Evolutionary conservation across 92 coral and sea anemone species (phyloP).

Genomic region (Metridium senile): DNA sequence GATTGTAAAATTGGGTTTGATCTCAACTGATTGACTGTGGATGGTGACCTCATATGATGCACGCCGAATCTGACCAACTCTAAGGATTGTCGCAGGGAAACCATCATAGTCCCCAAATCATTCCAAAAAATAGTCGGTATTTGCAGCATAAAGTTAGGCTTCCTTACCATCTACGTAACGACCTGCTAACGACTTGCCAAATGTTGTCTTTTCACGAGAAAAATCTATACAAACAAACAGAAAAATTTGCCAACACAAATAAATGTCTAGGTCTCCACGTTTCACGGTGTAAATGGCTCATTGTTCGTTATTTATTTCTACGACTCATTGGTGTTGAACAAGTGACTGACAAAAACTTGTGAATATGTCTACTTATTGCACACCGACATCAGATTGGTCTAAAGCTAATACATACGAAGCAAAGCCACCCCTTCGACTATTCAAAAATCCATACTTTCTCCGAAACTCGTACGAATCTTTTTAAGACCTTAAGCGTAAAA

Average conservation of each 20-base stretch:
- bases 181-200: not conserved
- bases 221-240: not conserved
- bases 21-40: not conserved
- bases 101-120: not conserved
- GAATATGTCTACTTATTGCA: not conserved
- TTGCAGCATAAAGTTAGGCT: constrained; percentile 4
- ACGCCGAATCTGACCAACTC: not conserved
- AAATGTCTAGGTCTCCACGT: constrained; percentile 17
- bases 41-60: not conserved
- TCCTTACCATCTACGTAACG: not conserved
- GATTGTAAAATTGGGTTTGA: too few species aligned
- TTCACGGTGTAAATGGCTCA: constrained; percentile 10
- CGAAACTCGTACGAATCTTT: not conserved
- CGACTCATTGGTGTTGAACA: not conserved
- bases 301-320: constrained; percentile 4
- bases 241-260: not conserved
- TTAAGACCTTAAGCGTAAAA: not conserved
- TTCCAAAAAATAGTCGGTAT: not conserved
- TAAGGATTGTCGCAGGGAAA: not conserved
- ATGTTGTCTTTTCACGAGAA: not conserved
- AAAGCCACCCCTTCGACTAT: not conserved
- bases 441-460: not conserved
- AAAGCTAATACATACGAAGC: not conserved
- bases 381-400: not conserved
- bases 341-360: not conserved